Evolutionary conservation across 2,888 invertebrate genomes (phyloP).

Genomic region (Drosophila bunnanda): DNA sequence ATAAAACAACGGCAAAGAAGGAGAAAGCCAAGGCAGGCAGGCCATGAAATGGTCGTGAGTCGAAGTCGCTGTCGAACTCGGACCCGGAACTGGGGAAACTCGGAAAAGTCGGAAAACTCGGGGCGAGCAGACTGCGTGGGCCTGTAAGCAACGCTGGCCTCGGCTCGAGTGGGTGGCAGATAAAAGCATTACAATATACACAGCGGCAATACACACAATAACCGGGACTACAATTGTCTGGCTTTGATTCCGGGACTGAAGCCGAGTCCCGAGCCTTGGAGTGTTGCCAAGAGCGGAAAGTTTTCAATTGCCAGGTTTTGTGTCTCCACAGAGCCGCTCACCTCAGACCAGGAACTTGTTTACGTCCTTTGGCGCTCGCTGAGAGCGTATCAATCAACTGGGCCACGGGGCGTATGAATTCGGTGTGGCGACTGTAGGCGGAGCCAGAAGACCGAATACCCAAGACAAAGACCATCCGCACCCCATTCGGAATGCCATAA

Average conservation of each 20-base stretch:
- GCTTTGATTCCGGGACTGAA: constrained; percentile 30
- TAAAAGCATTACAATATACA: constrained; percentile 31
- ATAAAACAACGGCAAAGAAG: constrained; percentile 38
- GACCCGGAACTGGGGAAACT: constrained; percentile 2
- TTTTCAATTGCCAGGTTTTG: constrained; percentile 56
- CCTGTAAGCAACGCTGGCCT: constrained; percentile 42
- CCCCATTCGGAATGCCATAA: constrained; percentile 17
- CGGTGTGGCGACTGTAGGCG: constrained; percentile 1
- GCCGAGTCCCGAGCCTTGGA: constrained; percentile 27
- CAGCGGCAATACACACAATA: constrained; percentile 39
- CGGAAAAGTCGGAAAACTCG: constrained; percentile 6
- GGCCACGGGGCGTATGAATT: constrained; percentile 46
- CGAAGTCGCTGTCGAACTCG: constrained; percentile 33
- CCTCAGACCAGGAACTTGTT: constrained; percentile 24
- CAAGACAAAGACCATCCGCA: constrained; percentile 12
- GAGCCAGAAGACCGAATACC: neutral
- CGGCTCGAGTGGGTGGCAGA: constrained; percentile 17
- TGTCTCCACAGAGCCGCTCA: constrained; percentile 25
- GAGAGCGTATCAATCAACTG: constrained; percentile 57
- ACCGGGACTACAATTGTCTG: constrained; percentile 54
- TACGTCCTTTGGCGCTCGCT: constrained; percentile 31
- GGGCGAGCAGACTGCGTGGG: constrained; percentile 22
- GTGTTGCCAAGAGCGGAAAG: constrained; percentile 49
- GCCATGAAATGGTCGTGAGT: constrained; percentile 43
- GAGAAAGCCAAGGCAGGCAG: constrained; percentile 25